phyloP scores from a whole-genome alignment of 2,113 vertebrate species.

The Tautogolabrus adspersus region DNA sequence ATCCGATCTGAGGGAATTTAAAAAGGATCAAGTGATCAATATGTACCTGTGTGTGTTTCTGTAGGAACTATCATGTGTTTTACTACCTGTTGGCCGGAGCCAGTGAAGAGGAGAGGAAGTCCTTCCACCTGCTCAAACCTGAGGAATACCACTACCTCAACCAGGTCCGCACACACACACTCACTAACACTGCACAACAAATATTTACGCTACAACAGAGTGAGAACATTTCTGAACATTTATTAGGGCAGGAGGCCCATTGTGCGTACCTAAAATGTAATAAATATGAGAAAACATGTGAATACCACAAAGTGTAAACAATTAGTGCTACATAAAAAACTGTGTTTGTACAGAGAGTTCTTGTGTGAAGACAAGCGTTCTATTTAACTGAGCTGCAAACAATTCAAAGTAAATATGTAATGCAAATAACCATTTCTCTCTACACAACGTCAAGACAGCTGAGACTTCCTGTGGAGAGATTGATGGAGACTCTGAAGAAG shows the following conservation, averaged over 20 bases:
- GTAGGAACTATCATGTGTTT: constrained; percentile 98
- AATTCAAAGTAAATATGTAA: neutral
- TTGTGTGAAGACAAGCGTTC: neutral
- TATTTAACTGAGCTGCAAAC: neutral
- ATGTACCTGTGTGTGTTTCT: constrained; percentile 16
- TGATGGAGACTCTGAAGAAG: constrained; percentile 1
- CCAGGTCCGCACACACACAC: constrained; percentile 84
- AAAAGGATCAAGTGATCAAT: neutral
- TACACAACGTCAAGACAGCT: neutral
- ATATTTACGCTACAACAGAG: too few relatives aligned
- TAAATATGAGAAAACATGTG: neutral
- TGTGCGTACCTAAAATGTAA: too few relatives aligned
- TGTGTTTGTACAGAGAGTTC: neutral
- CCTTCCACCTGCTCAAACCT: constrained; percentile 93
- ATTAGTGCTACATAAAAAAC: neutral
- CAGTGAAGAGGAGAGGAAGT: constrained; percentile 91
- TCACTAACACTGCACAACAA: constrained; percentile 6
- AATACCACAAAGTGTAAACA: neutral
- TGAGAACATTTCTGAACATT: too few relatives aligned
- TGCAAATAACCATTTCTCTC: neutral
- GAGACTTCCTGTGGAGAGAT: neutral
- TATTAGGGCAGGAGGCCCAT: too few relatives aligned
- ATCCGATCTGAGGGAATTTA: constrained; percentile 13
- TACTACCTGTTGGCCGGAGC: constrained; percentile 97
- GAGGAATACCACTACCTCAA: constrained; percentile 98